Base-by-base conservation (phyloP, 1,140 invertebrate genomes). In the Diplogasteroides magnus region DNA sequence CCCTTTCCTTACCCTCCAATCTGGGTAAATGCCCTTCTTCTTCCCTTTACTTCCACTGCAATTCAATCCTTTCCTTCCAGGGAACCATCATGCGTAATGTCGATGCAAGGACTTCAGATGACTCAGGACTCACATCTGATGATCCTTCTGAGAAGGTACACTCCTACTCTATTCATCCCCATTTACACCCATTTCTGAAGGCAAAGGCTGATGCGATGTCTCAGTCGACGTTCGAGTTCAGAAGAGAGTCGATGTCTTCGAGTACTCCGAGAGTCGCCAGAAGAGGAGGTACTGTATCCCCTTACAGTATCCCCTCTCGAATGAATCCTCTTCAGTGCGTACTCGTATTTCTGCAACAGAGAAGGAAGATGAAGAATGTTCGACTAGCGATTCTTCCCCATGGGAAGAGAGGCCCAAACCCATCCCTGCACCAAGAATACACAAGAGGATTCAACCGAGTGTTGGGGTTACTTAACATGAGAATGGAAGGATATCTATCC, bases 41-140 rank as follows among this genome's bases (percentile, higher is more conserved):
- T 11, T 23, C n/a, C 58, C 58, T 60, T 27, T 27, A 14, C 58
- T 27, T 27, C 26, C 6, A 26, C 19, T 15, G 60, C 15, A 15
- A 29, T 25, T 61, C 27, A 15, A 23, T 61, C 27, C 29, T 25
- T 6, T 61, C 25, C 29, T 28, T 75, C 72, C 65, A 76, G 74
- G 76, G 76, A 23, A 71, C 77, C 19, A 66, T 70, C 15, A 67
- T 66, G 29, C 64, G 72, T 23, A 63, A 76, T 58, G 58, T 57
- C 32, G 73, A 74, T 2, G 72, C 73, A 23, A 63, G 77, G 28
- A 78, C 77, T 15, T 78, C 77, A 14, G 77, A 78, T 57, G 77
- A 78, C 62, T 73, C 67, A 62, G 77, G 77, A 6, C 64, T 78
- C 19, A 78, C 77, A 48, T 75, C 71, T 31, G 77, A 78, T 58